Conservation (phyloP, 2,888 invertebrate genomes). For the Agrotis ipsilon region DNA sequence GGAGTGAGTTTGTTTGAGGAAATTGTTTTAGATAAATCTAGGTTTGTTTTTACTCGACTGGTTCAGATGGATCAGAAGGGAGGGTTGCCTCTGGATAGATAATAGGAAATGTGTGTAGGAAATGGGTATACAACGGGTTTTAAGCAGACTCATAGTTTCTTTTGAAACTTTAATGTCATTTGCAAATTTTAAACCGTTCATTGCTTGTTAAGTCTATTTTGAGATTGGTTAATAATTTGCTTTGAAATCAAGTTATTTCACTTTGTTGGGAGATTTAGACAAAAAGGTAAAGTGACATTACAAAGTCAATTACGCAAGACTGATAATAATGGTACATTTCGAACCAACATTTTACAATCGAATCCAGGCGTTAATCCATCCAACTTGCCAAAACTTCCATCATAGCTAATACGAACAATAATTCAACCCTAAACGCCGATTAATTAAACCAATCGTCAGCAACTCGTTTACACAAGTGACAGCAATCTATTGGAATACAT, state of each 20-base stretch:
- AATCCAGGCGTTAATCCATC: background rate
- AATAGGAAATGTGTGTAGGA: background rate
- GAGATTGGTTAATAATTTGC: too few relatives aligned
- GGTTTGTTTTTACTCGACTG: constrained; percentile 10
- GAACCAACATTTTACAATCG: background rate
- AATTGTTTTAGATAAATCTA: constrained; percentile 49
- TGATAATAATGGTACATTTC: background rate
- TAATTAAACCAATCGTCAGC: constrained; percentile 37
- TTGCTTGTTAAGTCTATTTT: too few relatives aligned
- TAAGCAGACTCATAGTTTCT: too few relatives aligned
- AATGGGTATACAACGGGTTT: background rate
- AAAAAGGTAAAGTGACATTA: too few relatives aligned
- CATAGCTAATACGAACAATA: background rate
- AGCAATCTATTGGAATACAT: constrained; percentile 35
- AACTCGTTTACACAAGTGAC: constrained; percentile 21
- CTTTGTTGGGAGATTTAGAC: too few relatives aligned
- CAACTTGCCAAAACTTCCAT: background rate
- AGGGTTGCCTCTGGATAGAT: background rate
- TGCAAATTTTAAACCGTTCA: background rate
- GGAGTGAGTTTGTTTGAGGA: constrained; percentile 25
- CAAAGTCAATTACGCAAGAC: background rate
- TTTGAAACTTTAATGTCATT: background rate
- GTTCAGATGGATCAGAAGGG: background rate
- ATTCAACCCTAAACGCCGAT: constrained; percentile 22
- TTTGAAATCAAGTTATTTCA: too few relatives aligned